phyloP scores from a whole-genome alignment of 2,888 invertebrate genomes.

The Arenicola marina region DNA sequence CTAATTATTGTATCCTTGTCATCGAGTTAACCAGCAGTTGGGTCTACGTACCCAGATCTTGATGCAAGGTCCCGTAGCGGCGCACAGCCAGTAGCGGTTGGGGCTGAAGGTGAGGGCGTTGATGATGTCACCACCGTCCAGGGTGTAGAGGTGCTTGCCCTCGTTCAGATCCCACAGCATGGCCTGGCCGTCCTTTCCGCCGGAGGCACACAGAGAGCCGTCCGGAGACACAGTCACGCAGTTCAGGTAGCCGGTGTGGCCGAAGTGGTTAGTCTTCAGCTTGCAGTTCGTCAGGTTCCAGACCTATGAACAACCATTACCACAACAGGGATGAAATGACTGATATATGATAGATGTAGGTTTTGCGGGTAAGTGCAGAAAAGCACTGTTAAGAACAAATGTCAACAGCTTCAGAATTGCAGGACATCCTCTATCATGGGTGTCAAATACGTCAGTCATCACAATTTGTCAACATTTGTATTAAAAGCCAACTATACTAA shows the following conservation, averaged over 20 bases:
- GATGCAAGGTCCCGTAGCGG: slow-evolving; percentile 96
- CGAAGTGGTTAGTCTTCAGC: slow-evolving; percentile 96
- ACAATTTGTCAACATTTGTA: too few relatives aligned
- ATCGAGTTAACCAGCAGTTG: too few relatives aligned
- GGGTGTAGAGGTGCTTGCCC: slow-evolving; percentile 97
- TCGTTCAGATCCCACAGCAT: slow-evolving; percentile 99
- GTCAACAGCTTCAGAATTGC: not conserved
- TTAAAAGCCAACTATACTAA: not conserved
- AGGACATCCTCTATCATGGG: not conserved
- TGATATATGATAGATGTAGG: too few relatives aligned
- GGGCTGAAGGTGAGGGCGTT: slow-evolving; percentile 99
- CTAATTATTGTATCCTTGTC: too few relatives aligned
- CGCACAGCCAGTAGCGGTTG: slow-evolving; percentile 99
- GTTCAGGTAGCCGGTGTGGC: slow-evolving; percentile 96
- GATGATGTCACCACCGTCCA: slow-evolving; percentile 98
- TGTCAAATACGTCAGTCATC: slow-evolving; percentile 3
- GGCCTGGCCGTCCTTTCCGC: slow-evolving; percentile 98
- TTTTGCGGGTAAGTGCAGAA: too few relatives aligned
- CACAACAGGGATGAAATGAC: too few relatives aligned
- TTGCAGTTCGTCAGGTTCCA: slow-evolving; percentile 99
- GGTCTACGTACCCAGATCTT: slow-evolving; percentile 88
- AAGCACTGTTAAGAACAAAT: not conserved
- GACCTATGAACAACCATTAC: slow-evolving; percentile 67
- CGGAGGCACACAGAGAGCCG: slow-evolving; percentile 98
- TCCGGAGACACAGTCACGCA: slow-evolving; percentile 99